Conservation (phyloP, 2,113 vertebrate species). For the Lagopus muta region DNA sequence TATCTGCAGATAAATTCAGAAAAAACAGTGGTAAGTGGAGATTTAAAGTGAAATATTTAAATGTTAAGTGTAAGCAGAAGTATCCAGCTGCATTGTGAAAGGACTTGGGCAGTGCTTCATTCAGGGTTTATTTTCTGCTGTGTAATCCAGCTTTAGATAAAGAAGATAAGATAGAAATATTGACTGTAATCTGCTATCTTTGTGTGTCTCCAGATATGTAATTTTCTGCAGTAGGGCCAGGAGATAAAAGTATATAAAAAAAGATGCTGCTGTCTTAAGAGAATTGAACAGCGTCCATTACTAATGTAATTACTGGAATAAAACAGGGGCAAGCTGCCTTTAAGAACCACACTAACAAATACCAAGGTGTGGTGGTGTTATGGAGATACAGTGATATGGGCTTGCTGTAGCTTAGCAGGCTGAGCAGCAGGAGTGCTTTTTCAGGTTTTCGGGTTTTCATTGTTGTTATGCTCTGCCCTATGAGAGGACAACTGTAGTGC, state of each 20-base stretch:
- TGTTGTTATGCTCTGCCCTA: background rate
- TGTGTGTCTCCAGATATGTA: background rate
- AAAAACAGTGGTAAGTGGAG: background rate
- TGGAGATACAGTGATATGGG: background rate
- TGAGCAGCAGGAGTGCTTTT: background rate
- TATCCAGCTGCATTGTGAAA: background rate
- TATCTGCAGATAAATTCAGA: background rate
- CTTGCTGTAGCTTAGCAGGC: background rate
- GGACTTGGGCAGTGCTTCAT: background rate
- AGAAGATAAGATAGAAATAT: background rate
- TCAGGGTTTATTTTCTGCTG: background rate
- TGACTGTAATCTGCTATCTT: background rate
- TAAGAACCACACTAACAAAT: background rate
- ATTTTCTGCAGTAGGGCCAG: background rate
- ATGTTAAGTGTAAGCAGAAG: background rate
- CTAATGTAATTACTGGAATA: background rate
- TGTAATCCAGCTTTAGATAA: background rate
- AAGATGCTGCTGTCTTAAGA: background rate
- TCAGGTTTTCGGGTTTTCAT: background rate
- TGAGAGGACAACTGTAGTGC: background rate
- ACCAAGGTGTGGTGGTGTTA: background rate
- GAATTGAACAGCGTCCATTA: background rate
- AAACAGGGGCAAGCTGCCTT: background rate
- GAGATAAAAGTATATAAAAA: background rate
- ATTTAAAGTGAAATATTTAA: background rate